Evolutionary conservation across 2,113 vertebrate species (phyloP), one percentile per base, ranked within the genome.

Genomic region (Mesocricetus auratus): DNA sequence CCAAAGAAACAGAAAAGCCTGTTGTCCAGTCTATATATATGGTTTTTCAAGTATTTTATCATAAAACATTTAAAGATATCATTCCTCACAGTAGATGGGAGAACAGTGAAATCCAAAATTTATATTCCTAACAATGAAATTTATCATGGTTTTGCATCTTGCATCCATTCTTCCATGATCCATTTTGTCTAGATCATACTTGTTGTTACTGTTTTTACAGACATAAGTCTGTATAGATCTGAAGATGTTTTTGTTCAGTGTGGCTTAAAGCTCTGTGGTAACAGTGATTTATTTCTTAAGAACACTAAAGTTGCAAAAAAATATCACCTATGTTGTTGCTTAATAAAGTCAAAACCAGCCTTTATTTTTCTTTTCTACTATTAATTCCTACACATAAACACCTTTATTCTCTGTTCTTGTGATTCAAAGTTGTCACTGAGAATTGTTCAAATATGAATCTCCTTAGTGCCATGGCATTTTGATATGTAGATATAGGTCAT

Each of bases 91-190:
- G 12, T 58, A 36, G 33, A 36, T 39, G 0, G 22, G 42, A 73
- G 36, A 17, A 82, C 13, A 64, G 4, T 60, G 58, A 90, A 81
- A 64, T 94, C 19, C 10, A 42, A 71, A 79, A 47, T 42, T 88
- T 81, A 90, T 22, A 68, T 97, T 96, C 56, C 16, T 90, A 26
- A 79, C 56, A 86, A 77, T 87, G 33, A 92, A 83, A 92, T 90
- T 77, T 68, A 39, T 73, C 24, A 22, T 90, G 74, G 50, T 91
- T 93, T 77, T 86, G 62, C 69, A 94, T 92, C 77, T 90, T 91
- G 26, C 12, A 31, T 96, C 22, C 50, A 1, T 50, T 17, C 5
- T 78, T 56, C 19, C n/a, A 78, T 22, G 24, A 33, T 89, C 15
- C 26, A 53, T 53, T 93, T 90, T 64, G 12, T 81, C 64, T 94